Evolutionary conservation across 2,113 vertebrate genomes (phyloP).

Genomic region (Plecturocebus donacophilus): DNA sequence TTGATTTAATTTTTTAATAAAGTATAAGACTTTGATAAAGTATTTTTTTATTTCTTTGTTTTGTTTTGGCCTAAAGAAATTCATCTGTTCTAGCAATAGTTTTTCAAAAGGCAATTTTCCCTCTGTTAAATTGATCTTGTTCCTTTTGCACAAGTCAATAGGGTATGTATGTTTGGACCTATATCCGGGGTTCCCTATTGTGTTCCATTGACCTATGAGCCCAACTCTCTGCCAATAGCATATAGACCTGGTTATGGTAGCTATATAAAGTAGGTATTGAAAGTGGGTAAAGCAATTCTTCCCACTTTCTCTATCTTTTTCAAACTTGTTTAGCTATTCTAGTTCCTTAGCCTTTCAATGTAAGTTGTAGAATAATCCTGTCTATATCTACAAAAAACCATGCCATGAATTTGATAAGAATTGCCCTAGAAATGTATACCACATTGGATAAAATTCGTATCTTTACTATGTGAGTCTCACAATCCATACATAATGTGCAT

Average conservation of each 20-base stretch:
- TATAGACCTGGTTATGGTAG: background rate
- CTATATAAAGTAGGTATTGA: background rate
- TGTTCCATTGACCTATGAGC: background rate
- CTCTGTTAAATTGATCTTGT: background rate
- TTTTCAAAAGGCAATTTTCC: background rate
- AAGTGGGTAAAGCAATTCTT: background rate
- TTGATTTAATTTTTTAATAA: background rate
- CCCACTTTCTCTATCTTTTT: background rate
- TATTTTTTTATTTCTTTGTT: background rate
- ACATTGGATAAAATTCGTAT: background rate
- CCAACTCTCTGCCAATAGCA: background rate
- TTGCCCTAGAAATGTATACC: background rate
- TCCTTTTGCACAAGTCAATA: background rate
- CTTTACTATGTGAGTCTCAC: background rate
- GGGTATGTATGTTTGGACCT: background rate
- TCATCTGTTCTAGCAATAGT: background rate
- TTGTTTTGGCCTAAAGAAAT: background rate
- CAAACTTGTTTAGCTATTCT: background rate
- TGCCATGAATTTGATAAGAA: background rate
- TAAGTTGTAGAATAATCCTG: background rate
- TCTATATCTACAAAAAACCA: background rate
- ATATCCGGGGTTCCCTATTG: background rate
- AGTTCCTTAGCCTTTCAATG: background rate
- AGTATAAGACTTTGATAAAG: background rate
- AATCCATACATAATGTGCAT: background rate